phyloP scores from a whole-genome alignment of 30 jellyfish, hydroid and myxozoan species.

The Mastigias papua region DNA sequence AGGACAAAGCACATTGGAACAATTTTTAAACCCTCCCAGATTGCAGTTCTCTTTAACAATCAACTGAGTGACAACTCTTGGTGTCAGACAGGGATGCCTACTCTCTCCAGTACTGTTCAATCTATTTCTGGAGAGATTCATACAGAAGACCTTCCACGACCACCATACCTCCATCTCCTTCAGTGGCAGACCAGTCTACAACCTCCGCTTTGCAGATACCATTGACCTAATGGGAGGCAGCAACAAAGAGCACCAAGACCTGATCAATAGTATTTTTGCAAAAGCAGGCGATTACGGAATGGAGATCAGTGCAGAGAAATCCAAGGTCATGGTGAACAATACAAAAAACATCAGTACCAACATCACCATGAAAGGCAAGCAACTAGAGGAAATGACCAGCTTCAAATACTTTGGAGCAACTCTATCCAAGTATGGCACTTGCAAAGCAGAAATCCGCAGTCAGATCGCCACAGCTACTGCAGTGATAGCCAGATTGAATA shows the following conservation, averaged over 20 bases:
- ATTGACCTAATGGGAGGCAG: conserved; percentile 9
- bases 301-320: no score
- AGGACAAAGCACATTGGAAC: conserved; percentile 50
- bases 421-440: no score
- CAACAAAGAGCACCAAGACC: conserved; percentile 8
- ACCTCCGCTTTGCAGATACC: neutral
- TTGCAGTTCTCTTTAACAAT: neutral
- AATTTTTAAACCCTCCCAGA: neutral
- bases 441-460: no score
- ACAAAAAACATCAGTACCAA: no score
- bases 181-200: neutral
- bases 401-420: no score
- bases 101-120: conserved; percentile 44
- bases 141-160: neutral
- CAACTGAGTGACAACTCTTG: neutral
- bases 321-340: no score
- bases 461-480: no score
- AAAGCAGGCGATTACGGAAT: no score
- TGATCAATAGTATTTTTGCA: no score
- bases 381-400: no score
- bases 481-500: no score
- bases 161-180: neutral
- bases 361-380: no score
- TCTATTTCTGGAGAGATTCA: conserved; percentile 13
- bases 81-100: conserved; percentile 48